A percentile compares a stretch with the other conserved stretches of the same genome.
phyloP scores from a whole-genome alignment of 1,140 invertebrate species.

The Halictus rubicundus region DNA sequence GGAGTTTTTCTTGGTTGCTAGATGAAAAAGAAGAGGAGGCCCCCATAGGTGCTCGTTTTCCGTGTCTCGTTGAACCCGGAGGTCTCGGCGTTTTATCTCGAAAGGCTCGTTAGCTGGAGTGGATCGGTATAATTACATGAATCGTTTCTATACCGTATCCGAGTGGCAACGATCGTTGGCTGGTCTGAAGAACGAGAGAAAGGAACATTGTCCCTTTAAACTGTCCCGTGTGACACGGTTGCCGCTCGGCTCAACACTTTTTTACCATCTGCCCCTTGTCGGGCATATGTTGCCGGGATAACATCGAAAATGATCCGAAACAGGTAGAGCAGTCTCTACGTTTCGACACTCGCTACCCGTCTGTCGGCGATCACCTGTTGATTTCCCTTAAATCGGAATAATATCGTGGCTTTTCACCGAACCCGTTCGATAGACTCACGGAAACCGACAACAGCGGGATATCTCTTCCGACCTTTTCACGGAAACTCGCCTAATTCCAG shows the following conservation, averaged over 20 bases:
- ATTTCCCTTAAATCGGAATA: slow-evolving; percentile 73
- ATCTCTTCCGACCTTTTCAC: too few relatives aligned
- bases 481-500: too few relatives aligned
- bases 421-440: neutral
- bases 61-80: neutral
- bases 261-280: slow-evolving; percentile 68
- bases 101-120: neutral
- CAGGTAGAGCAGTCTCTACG: slow-evolving; percentile 44
- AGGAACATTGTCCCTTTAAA: slow-evolving; percentile 37
- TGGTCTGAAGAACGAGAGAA: neutral
- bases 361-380: slow-evolving; percentile 75
- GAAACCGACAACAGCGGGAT: neutral
- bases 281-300: slow-evolving; percentile 71
- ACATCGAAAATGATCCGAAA: slow-evolving; percentile 65
- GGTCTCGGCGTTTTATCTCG: neutral
- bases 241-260: slow-evolving; percentile 57
- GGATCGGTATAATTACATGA: neutral
- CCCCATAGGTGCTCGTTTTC: neutral
- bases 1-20: neutral
- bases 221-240: slow-evolving; percentile 45
- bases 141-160: neutral
- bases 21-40: neutral
- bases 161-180: slow-evolving; percentile 9
- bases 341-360: slow-evolving; percentile 69
- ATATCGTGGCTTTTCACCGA: slow-evolving; percentile 59